Evolutionary conservation across 1,140 invertebrate genomes (phyloP).

Genomic region (Drosophila repletoides): DNA sequence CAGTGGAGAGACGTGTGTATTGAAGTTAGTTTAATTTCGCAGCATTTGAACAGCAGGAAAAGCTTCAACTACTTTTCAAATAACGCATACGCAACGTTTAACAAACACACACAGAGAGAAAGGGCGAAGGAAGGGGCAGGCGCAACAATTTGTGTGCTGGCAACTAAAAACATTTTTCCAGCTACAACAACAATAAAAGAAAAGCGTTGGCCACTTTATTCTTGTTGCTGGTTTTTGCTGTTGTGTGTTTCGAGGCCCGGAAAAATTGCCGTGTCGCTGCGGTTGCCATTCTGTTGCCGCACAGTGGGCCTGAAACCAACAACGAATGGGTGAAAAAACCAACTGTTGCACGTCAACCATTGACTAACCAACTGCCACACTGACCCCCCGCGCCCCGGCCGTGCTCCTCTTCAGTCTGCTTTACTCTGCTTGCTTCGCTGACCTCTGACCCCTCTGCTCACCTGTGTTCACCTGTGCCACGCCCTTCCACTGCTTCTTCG

Average conservation of each 20-base stretch:
- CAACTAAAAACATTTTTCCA: conserved; percentile 3
- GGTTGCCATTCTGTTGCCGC: conserved; percentile 21
- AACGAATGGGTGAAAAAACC: conserved; percentile 15
- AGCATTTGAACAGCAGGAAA: too few species aligned
- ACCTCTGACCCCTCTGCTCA: neutral
- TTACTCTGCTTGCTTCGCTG: too few species aligned
- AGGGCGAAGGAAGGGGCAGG: neutral
- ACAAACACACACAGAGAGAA: neutral
- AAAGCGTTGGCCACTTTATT: conserved; percentile 21
- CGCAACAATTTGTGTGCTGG: conserved; percentile 1
- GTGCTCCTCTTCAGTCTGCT: conserved; percentile 1
- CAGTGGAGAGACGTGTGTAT: too few species aligned
- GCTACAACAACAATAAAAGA: neutral
- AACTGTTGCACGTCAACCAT: conserved; percentile 40
- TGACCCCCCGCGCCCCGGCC: conserved; percentile 30
- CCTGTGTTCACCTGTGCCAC: neutral
- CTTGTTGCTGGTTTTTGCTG: too few species aligned
- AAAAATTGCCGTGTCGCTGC: conserved; percentile 35
- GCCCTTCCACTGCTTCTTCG: neutral
- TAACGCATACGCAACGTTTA: conserved; percentile 5
- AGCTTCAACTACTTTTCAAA: neutral
- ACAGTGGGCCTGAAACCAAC: conserved; percentile 6
- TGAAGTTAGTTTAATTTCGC: too few species aligned
- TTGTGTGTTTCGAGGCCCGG: conserved; percentile 14
- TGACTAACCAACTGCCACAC: conserved; percentile 34